Evolutionary conservation across 2,888 invertebrate species (phyloP).

Genomic region (Vesta saturnalis): DNA sequence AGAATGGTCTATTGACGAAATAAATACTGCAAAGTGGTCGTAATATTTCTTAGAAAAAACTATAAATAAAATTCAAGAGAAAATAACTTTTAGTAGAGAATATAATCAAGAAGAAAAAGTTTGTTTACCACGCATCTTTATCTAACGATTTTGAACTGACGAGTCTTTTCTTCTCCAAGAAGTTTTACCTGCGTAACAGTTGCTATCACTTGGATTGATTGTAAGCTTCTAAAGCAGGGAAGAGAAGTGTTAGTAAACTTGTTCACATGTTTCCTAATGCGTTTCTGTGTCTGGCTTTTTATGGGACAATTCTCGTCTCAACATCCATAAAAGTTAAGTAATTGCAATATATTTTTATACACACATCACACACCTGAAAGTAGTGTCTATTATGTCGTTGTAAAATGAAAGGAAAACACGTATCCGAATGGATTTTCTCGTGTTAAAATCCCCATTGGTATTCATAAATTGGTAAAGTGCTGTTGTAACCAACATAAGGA

Average conservation of each 20-base stretch:
- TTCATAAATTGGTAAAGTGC: constrained; percentile 25
- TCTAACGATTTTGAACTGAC: constrained; percentile 4
- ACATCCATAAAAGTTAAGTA: neutral
- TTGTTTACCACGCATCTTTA: constrained; percentile 9
- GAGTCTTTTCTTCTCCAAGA: neutral
- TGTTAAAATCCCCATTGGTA: constrained; percentile 15
- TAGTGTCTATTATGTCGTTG: too few species aligned
- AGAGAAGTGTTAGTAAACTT: constrained; percentile 18
- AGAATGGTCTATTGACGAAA: too few species aligned
- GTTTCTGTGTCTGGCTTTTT: constrained; percentile 7
- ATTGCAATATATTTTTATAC: constrained; percentile 8
- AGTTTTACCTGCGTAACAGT: constrained; percentile 13
- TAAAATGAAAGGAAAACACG: constrained; percentile 8
- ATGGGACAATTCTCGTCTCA: neutral
- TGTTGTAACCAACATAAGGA: constrained; percentile 16
- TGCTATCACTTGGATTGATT: constrained; percentile 17
- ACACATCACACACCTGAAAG: too few species aligned
- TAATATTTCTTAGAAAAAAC: neutral
- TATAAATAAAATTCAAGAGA: constrained; percentile 1
- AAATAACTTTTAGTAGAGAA: neutral
- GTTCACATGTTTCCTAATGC: constrained; percentile 14
- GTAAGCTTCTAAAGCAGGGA: constrained; percentile 8
- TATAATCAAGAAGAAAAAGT: constrained; percentile 3
- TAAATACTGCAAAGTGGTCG: neutral
- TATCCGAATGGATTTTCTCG: constrained; percentile 3